Percentiles rank a stretch among this genome's conserved stretches.
Conservation (phyloP, 1,140 invertebrate genomes). For the honey bee (Apis mellifera) region DNA sequence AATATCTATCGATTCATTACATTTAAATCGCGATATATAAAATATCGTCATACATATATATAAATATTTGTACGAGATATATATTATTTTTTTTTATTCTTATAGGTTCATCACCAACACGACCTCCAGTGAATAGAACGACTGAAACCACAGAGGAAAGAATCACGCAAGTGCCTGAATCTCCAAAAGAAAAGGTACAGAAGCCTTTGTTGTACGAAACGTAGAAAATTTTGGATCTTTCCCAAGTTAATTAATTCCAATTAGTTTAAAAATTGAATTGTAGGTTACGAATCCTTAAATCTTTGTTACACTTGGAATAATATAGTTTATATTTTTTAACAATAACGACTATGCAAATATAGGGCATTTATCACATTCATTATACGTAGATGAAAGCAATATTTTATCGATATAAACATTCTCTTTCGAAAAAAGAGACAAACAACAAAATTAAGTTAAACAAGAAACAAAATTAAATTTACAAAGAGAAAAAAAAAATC, state of each 20-base stretch:
- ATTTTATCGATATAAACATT: neutral
- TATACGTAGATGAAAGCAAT: neutral
- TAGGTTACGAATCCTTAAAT: neutral
- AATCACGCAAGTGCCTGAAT: slow-evolving; percentile 78
- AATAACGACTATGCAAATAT: neutral
- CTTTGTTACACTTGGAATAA: neutral
- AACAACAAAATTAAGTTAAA: too few relatives aligned
- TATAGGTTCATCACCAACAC: slow-evolving; percentile 82
- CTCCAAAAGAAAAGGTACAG: slow-evolving; percentile 83
- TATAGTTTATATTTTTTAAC: neutral
- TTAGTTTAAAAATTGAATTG: neutral
- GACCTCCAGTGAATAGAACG: slow-evolving; percentile 81
- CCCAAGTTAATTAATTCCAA: neutral
- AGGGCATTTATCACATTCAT: neutral
- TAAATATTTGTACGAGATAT: neutral
- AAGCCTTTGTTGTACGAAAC: slow-evolving; percentile 19
- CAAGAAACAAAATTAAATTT: neutral
- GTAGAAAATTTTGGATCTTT: slow-evolving; percentile 4
- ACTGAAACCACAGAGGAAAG: slow-evolving; percentile 79
- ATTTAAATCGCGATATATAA: too few relatives aligned
- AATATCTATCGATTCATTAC: too few relatives aligned
- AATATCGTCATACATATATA: neutral
- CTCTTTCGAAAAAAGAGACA: neutral
- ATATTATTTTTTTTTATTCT: slow-evolving; percentile 61
- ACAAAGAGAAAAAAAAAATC: neutral